Base-by-base conservation (phyloP, 2,888 invertebrate species). In the Mesorhabditis belari region DNA sequence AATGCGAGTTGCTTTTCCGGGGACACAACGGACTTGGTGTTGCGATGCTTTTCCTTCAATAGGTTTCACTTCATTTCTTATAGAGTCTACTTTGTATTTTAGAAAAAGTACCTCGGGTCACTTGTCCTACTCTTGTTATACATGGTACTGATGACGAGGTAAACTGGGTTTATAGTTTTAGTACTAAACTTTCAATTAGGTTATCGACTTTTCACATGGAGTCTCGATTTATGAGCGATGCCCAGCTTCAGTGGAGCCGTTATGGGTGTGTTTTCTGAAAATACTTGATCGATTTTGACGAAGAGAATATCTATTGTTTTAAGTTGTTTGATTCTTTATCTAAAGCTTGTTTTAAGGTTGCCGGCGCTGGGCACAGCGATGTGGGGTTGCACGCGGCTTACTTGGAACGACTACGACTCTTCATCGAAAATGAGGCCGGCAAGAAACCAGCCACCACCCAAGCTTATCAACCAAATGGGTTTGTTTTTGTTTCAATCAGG, bases 11-110 rank as follows among this genome's bases (percentile, higher is more conserved):
- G 94, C 94, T 74, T 98, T 95, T 84, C 93, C 94, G 60, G 93
- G 93, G 80, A 94, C 93, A 12, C 66, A 65, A 51, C 61, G 69
- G 5, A 71, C 71, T 1, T 71, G 71, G 71, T 96, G 94, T 85
- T 96, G 95, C 83, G 96, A 96, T 87, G 94, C 93, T 78, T 96
- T 96, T 84, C 93, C 95, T 77, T 96, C 80, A 86, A 96, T 96
- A 86, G 44, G 44, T 35, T 35, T 9, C 12, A n/a, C 44, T 35
- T 9, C n/a, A 17, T 35, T 35, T 35, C n/a, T 17, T 1, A 9
- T n/a, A 35, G 44, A 35, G 12, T 17, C 12, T 35, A 17, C 12
- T 35, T 35, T 35, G 12, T n/a, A 1, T 2, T 35, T 1, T 35
- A 35, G 71, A 69, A 56, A 70, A 95, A 86, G 92, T 95, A 80